phyloP scores from a whole-genome alignment of 2,888 invertebrate genomes.

The Lamellibrachia satsuma region DNA sequence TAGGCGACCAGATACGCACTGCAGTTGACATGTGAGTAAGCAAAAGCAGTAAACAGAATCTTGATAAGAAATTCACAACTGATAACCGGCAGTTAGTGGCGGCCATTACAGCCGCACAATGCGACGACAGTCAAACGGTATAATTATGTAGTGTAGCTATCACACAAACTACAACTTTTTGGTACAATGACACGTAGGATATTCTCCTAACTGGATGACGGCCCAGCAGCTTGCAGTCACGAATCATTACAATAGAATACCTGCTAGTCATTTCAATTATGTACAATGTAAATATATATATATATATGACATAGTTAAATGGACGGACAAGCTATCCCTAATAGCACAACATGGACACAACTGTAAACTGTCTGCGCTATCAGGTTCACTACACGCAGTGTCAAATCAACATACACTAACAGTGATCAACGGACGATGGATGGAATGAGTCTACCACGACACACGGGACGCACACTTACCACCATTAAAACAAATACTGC shows the following conservation, averaged over 20 bases:
- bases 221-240: background rate
- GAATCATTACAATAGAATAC: background rate
- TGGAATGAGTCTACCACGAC: background rate
- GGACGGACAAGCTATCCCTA: constrained; percentile 11
- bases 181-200: background rate
- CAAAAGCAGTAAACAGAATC: background rate
- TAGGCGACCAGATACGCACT: too few species aligned
- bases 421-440: background rate
- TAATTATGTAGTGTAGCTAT: background rate
- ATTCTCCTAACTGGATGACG: background rate
- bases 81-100: background rate
- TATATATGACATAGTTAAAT: constrained; percentile 9
- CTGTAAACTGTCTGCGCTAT: background rate
- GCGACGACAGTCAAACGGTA: background rate
- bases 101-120: background rate
- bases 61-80: background rate
- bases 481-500: background rate
- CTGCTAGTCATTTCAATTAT: background rate
- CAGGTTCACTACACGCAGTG: background rate
- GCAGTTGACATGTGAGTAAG: background rate
- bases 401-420: background rate
- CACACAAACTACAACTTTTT: background rate
- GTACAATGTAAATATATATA: constrained; percentile 17
- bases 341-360: background rate
- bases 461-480: background rate